Percentiles rank a stretch among this genome's conserved stretches.
Evolutionary conservation across 1,140 invertebrate species (phyloP).

Genomic region (Caenorhabditis briggsae): DNA sequence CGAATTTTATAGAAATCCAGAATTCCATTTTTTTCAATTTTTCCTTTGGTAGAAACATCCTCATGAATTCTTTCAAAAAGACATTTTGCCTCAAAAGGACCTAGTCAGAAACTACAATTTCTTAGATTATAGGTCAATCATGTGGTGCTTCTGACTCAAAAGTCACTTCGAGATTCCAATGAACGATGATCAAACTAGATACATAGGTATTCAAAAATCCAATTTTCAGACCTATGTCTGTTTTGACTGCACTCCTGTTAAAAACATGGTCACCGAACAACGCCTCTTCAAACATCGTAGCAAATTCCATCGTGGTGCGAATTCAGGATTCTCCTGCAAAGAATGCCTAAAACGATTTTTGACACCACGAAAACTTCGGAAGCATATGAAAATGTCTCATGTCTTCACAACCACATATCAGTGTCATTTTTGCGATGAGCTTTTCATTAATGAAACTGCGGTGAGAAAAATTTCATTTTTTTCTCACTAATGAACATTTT

Average conservation of each 20-base stretch:
- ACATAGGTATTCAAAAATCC: background rate
- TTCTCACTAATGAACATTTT: background rate
- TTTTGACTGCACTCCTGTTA: conserved; percentile 76
- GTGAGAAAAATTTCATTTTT: conserved; percentile 54
- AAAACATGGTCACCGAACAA: conserved; percentile 74
- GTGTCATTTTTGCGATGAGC: conserved; percentile 77
- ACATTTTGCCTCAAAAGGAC: too few species aligned
- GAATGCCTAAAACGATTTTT: conserved; percentile 76
- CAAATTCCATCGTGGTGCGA: conserved; percentile 73
- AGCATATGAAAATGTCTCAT: conserved; percentile 78
- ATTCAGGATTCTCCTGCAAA: conserved; percentile 76
- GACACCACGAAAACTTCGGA: conserved; percentile 75
- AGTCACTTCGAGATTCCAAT: background rate
- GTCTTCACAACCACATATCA: conserved; percentile 78
- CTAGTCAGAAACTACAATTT: too few species aligned
- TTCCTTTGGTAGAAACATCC: too few species aligned
- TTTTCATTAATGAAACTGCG: conserved; percentile 75
- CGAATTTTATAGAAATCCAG: too few species aligned
- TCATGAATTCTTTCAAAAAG: too few species aligned
- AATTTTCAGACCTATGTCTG: conserved; percentile 73
- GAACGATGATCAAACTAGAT: background rate
- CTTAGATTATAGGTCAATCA: too few species aligned
- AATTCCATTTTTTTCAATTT: too few species aligned
- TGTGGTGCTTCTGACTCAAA: too few species aligned
- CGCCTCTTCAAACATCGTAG: conserved; percentile 71